phyloP scores from a whole-genome alignment of 2,797 vertebrate species.

The Hypotaenidia philippensis region DNA sequence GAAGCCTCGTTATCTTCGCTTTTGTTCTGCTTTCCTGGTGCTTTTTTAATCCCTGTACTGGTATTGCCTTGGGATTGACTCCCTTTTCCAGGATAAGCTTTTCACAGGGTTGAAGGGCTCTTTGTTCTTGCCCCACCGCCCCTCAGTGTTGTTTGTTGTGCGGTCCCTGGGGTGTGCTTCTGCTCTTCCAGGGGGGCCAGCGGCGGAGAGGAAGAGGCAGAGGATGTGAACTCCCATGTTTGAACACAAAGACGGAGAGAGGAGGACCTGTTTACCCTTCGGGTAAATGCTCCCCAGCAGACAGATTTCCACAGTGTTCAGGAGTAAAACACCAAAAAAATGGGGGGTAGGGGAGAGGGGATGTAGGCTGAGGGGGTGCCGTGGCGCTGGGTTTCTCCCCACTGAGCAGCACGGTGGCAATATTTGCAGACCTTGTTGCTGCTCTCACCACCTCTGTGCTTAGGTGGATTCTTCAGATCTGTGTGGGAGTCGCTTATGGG shows the following conservation, averaged over 20 bases:
- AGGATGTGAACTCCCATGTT: constrained; percentile 68
- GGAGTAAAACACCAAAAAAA: not conserved
- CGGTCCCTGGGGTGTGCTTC: constrained; percentile 56
- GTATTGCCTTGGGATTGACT: constrained; percentile 31
- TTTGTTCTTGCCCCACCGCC: constrained; percentile 68
- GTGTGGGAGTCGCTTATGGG: not conserved
- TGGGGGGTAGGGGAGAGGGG: not conserved
- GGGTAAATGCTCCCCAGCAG: not conserved
- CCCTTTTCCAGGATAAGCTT: constrained; percentile 33
- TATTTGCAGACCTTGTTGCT: not conserved
- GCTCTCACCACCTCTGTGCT: not conserved
- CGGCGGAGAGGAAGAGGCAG: constrained; percentile 58
- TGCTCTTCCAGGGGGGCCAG: constrained; percentile 61
- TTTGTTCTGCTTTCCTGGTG: constrained; percentile 43
- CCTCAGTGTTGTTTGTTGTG: constrained; percentile 39
- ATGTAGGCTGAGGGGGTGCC: not conserved
- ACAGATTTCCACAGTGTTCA: not conserved
- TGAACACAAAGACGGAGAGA: constrained; percentile 50
- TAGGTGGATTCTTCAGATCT: not conserved
- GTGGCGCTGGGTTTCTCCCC: not conserved
- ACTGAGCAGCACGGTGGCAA: accelerated
- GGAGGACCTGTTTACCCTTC: not conserved
- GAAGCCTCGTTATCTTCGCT: constrained; percentile 4
- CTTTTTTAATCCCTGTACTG: not conserved
- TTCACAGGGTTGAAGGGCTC: constrained; percentile 58